Conservation (phyloP, 2,888 invertebrate species). For the Ectemnius lituratus region DNA sequence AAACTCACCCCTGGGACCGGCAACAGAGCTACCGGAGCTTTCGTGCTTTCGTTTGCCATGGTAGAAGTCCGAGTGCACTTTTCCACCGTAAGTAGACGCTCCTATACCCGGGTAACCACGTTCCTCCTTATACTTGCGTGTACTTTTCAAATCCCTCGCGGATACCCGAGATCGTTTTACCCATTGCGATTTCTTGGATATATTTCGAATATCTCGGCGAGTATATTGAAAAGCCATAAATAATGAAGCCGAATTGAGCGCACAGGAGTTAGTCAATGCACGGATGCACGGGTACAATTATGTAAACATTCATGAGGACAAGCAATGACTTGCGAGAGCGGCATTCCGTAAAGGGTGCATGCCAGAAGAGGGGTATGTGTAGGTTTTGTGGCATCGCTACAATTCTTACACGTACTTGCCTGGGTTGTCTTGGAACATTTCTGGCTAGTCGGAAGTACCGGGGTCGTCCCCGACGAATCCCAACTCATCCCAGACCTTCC, state of each 20-base stretch:
- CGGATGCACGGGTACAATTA: slow-evolving; percentile 14
- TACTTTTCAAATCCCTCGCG: slow-evolving; percentile 45
- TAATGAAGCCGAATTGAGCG: slow-evolving; percentile 10
- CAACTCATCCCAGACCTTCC: too few species aligned
- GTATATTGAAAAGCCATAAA: slow-evolving; percentile 43
- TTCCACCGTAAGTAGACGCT: slow-evolving; percentile 38
- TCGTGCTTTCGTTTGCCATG: slow-evolving; percentile 11
- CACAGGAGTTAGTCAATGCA: slow-evolving; percentile 24
- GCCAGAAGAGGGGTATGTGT: not conserved
- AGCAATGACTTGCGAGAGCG: not conserved
- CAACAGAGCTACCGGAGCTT: slow-evolving; percentile 28
- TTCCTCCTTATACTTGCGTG: slow-evolving; percentile 30
- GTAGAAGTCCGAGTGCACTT: slow-evolving; percentile 23
- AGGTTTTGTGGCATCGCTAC: too few species aligned
- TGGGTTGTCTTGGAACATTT: too few species aligned
- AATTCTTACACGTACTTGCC: not conserved
- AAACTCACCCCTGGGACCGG: slow-evolving; percentile 25
- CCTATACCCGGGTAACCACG: slow-evolving; percentile 45
- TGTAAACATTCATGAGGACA: slow-evolving; percentile 15
- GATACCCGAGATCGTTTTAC: slow-evolving; percentile 33
- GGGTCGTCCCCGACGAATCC: too few species aligned
- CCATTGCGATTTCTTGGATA: slow-evolving; percentile 24
- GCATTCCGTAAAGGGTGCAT: not conserved
- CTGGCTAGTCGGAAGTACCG: too few species aligned
- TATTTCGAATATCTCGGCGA: slow-evolving; percentile 18